These are phyloP conservation scores for Magallana nippona DNA, from an alignment of 2,888 invertebrate genomes.

Conservation along the genomic window DNA sequence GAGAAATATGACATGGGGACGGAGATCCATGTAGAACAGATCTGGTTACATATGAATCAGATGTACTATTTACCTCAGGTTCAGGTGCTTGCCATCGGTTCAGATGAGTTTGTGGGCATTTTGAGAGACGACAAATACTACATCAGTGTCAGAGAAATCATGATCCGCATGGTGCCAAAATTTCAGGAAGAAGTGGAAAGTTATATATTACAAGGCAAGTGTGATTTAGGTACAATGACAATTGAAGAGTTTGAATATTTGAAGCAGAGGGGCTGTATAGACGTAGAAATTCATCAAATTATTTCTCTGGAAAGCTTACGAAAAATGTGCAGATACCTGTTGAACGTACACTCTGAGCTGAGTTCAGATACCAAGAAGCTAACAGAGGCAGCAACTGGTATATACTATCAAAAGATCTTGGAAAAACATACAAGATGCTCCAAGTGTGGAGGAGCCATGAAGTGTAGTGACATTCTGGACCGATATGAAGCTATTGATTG, in stretches of 20 bases:
- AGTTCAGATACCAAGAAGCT: constrained; percentile 28
- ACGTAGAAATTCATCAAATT: constrained; percentile 33
- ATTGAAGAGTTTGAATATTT: constrained; percentile 47
- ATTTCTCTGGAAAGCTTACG: constrained; percentile 41
- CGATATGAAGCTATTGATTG: constrained; percentile 38
- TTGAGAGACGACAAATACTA: constrained; percentile 36
- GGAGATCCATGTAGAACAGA: constrained; percentile 46
- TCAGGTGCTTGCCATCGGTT: constrained; percentile 43
- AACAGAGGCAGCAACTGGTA: constrained; percentile 45
- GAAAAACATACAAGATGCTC: constrained; percentile 44
- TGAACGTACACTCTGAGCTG: constrained; percentile 30
- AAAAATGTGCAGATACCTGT: constrained; percentile 41
- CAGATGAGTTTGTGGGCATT: constrained; percentile 46
- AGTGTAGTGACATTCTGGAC: constrained; percentile 13
- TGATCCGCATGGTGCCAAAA: constrained; percentile 40
- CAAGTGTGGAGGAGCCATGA: constrained; percentile 44
- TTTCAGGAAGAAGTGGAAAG: constrained; percentile 36
- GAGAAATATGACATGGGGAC: constrained; percentile 17
- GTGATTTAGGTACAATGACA: constrained; percentile 40
- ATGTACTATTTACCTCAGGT: constrained; percentile 48
- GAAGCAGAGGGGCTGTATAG: constrained; percentile 45
- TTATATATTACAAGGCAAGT: constrained; percentile 29
- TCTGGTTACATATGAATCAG: constrained; percentile 46
- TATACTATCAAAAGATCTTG: constrained; percentile 43
- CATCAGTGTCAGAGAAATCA: constrained; percentile 45